phyloP scores from a whole-genome alignment of 2,797 vertebrate genomes.

The Columba guinea region DNA sequence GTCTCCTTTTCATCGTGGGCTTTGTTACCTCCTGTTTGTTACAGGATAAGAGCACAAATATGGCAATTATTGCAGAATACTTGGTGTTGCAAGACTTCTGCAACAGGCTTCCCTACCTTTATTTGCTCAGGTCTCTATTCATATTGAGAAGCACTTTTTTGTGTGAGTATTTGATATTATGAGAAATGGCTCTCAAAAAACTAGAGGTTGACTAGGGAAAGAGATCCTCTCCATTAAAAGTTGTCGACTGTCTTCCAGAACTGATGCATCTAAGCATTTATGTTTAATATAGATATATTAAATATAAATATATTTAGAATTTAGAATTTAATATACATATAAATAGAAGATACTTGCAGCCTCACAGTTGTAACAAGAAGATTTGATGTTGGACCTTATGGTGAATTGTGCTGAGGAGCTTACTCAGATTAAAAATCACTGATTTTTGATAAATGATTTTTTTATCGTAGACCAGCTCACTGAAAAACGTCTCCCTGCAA shows the following conservation, averaged over 20 bases:
- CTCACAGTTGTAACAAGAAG: neutral
- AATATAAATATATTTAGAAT: no score
- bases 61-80: neutral
- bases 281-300: neutral
- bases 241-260: neutral
- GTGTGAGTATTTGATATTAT: neutral
- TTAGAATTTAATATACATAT: no score
- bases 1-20: neutral
- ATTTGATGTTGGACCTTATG: neutral
- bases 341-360: neutral
- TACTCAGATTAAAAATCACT: neutral
- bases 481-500: neutral
- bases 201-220: neutral
- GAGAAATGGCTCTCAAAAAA: neutral
- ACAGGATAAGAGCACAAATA: neutral
- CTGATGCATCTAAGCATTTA: neutral
- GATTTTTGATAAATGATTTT: neutral
- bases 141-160: neutral
- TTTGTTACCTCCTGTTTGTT: neutral
- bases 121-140: neutral
- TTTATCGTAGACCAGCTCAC: neutral
- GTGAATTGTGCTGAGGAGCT: neutral
- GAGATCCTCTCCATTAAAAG: neutral
- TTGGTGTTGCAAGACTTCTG: neutral
- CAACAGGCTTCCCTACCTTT: neutral